Conservation (phyloP, 2,888 invertebrate species). For the Acheta domesticus region DNA sequence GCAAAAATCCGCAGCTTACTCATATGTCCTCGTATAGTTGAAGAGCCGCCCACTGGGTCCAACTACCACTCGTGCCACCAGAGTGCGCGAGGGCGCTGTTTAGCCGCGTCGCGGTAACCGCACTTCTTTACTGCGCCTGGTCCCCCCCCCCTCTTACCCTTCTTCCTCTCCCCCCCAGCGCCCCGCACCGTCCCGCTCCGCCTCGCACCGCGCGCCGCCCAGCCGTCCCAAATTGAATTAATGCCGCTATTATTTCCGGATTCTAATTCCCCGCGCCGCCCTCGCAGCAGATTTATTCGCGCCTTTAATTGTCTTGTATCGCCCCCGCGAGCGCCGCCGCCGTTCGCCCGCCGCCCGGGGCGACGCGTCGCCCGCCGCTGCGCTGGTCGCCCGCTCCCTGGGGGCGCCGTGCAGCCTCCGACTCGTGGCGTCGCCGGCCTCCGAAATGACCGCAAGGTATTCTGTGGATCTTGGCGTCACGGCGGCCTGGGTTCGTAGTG, state of each 20-base stretch:
- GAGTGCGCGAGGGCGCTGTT: neutral
- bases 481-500: too few species aligned
- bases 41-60: neutral
- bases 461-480: too few species aligned
- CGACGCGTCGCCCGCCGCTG: neutral
- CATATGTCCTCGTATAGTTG: too few species aligned
- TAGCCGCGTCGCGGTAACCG: neutral
- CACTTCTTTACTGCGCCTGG: conserved; percentile 5
- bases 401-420: too few species aligned
- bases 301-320: conserved; percentile 18
- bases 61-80: neutral
- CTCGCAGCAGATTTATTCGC: neutral
- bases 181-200: too few species aligned
- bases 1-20: too few species aligned
- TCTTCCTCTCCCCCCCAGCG: too few species aligned
- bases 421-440: too few species aligned
- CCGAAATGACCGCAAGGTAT: too few species aligned
- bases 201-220: neutral
- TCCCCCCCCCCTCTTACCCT: neutral
- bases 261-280: neutral
- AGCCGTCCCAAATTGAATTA: conserved; percentile 1
- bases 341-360: neutral
- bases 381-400: too few species aligned
- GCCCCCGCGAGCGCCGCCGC: neutral
- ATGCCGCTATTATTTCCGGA: conserved; percentile 18